Evolutionary conservation across 2,113 vertebrate species (phyloP), one percentile per base, ranked within the genome.

Genomic region (Pelecanus crispus): DNA sequence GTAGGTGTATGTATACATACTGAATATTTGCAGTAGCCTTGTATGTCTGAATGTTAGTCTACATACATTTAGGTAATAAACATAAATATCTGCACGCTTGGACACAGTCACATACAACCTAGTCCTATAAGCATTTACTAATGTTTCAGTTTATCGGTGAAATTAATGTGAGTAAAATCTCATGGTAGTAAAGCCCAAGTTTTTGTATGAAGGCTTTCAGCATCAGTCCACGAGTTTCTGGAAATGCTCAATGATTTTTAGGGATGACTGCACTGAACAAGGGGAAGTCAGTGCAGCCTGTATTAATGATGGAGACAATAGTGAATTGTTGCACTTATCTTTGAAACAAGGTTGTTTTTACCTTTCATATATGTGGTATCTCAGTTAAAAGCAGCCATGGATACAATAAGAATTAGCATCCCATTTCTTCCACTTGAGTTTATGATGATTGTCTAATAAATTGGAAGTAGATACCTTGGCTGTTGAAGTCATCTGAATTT

Each of bases 151-250:
- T 72, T 22, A 26, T 34, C 2, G 7, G 7, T 62, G 34, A 58
- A 38, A 45, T 31, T 28, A 11, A n/a, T 45, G 16, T 22, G 17
- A 36, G 8, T 28, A 38, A 84, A 59, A 50, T 26, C 11, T 45
- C 13, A 25, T 2, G 17, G 8, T 21, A 47, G 20, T 55, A 47
- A 42, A 38, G 4, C 1, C 0, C 6, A 7, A 31, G 18, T 2
- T 38, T 68, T 42, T 45, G 1, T 29, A 42, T 25, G 14, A 53
- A 45, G 31, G 9, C 26, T 79, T 85, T 17, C 11, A 62, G 52
- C 13, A 53, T 74, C 26, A 47, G 25, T 40, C 18, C 4, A 2
- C 26, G 62, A 21, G 15, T 45, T 78, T n/a, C 17, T 50, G 77
- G 38, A 89, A 66, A 58, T 40, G 5, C 2, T 26, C 5, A 4